Base-by-base conservation (phyloP, 2,888 invertebrate species). In the Xanthia togata region DNA sequence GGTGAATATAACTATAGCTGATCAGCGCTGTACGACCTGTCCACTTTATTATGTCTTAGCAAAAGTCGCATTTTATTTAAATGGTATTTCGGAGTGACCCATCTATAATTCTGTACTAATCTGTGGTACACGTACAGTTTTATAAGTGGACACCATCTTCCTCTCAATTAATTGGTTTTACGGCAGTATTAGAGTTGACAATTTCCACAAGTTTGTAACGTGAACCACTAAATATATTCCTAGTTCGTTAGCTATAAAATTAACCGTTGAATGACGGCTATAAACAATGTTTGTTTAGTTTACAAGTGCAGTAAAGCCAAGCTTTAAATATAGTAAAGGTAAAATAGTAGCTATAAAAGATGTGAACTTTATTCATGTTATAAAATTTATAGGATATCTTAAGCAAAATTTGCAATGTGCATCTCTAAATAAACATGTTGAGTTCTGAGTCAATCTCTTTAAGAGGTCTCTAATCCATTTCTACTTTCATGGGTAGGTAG, bases 211-310 rank as follows among this genome's bases (percentile, higher is more conserved):
- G 70, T 75, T 38, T 68, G 60, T 55, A 53, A 31, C 65, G 12
- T 57, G n/a, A 71, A 67, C 41, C 62, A 63, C n/a, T 67, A 64
- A 78, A 85, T 62, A 71, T 70, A 41, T 75, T 64, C 38, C 41
- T 84, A 68, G 59, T 73, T 81, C 65, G 47, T 79, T 50, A 12
- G 53, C 78, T 47, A 65, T 86, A 85, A 87, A 87, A 79, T 87
- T 78, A 88, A 86, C 84, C 64, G 31, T n/a, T 38, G 53, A 74
- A 86, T 73, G 59, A 62, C 59, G 60, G 74, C 62, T 38, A 75
- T 86, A 81, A 83, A 86, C 76, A 55, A 55, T 65, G 74, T 86
- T 76, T 78, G 80, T 87, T 78, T 81, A 76, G 71, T 78, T 73
- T 59, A 83, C 73, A 86, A 73, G 72, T 70, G 74, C 76, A 44